Evolutionary conservation across 92 coral and sea anemone genomes (phyloP), one percentile per base, ranked within the genome.

Genomic region (Hydrozoanthus gracilis): DNA sequence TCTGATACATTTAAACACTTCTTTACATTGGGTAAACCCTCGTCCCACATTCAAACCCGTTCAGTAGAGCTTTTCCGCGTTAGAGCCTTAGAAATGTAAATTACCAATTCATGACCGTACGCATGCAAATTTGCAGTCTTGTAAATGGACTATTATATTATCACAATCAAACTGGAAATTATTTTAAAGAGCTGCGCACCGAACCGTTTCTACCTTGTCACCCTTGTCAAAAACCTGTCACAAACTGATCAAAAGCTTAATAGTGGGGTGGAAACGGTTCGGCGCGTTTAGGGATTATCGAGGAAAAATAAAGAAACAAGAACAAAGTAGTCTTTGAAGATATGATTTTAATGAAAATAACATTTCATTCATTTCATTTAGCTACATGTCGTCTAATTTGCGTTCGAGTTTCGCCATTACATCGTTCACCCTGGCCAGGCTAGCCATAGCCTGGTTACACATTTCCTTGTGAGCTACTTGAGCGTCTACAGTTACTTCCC

Each of bases 301-400:
- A 52, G 60, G 12, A 52, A 52, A 52, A 52, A 52, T 1, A 8
- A 52, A 1, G 12, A 52, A 52, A 52, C 8, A 52, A 52, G 7
- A 12, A 7, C 8, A 52, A 52, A 8, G 60, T 52, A 52, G 12
- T 1, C 60, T 12, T 52, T 52, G 1, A 52, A 7, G 8, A 7
- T 52, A 8, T 52, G 4, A 52, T 52, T 7, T 52, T 12, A 76
- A 27, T 27, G 89, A 39, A 77, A 88, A 79, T 82, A 88, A 66
- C 91, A 91, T 51, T 84, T 86, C n/a, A 91, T 71, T 54, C 66
- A 83, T 60, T 72, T 91, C 7, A 71, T 88, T 46, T 83, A 84
- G 47, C 44, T 20, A 68, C 44, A 68, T 20, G 20, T 68, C 47
- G 44, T 68, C 73, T 12, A 68, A 44, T 44, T 68, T 68, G 13